A percentile compares a stretch with the other conserved stretches of the same genome.
Evolutionary conservation across 53 echinoderm and acorn worm species (phyloP).

Genomic region (Echinarachnius parma): DNA sequence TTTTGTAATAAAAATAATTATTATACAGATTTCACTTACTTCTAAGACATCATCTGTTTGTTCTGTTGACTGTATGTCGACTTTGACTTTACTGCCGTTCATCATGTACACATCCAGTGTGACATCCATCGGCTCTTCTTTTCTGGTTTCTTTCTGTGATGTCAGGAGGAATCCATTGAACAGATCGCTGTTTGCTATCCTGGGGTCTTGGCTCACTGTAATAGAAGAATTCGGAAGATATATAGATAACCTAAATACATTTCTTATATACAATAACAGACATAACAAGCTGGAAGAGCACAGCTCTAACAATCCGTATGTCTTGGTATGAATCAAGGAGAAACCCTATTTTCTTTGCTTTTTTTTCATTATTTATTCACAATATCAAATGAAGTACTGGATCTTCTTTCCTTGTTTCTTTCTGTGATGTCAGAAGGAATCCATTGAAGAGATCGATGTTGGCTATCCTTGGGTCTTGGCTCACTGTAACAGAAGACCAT

Average conservation of each 20-base stretch:
- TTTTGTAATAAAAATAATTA: no score
- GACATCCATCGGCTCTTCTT: slow-evolving; percentile 69
- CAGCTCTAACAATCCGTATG: no score
- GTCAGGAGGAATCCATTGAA: slow-evolving; percentile 96
- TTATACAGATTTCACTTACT: slow-evolving; percentile 44
- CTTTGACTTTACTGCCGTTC: slow-evolving; percentile 89
- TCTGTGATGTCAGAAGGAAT: slow-evolving; percentile 87
- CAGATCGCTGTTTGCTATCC: slow-evolving; percentile 83
- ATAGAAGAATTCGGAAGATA: not conserved
- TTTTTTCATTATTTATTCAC: no score
- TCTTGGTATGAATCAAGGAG: no score
- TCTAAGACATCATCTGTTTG: slow-evolving; percentile 96
- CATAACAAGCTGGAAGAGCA: no score
- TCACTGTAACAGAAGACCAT: no score
- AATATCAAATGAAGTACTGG: no score
- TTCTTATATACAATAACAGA: no score
- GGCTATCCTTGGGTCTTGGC: slow-evolving; percentile 86
- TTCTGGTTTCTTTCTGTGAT: slow-evolving; percentile 85
- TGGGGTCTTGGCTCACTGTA: slow-evolving; percentile 91
- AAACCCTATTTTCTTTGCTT: no score
- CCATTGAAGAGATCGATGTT: slow-evolving; percentile 96
- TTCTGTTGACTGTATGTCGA: slow-evolving; percentile 86
- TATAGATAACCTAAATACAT: no score
- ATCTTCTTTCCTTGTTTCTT: slow-evolving; percentile 79
- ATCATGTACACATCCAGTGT: slow-evolving; percentile 86